phyloP scores from a whole-genome alignment of 2,113 vertebrate species.

The Gorsachius goisagi region DNA sequence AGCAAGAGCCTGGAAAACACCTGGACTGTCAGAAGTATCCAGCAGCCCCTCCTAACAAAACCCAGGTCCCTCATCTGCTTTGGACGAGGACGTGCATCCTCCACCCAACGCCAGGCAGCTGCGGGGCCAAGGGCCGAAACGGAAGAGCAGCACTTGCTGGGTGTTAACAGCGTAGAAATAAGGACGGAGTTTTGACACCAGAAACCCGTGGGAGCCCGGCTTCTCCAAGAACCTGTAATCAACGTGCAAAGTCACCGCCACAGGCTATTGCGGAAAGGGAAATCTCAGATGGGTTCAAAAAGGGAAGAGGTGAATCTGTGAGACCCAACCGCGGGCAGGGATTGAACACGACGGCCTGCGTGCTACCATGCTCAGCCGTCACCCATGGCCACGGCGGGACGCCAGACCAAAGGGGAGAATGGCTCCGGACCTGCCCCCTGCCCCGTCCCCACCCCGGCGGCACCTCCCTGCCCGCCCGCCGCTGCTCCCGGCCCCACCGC shows the following conservation, averaged over 20 bases:
- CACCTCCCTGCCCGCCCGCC: background rate
- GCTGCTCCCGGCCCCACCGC: background rate
- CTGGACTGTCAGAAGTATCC: background rate
- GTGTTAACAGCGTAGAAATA: rapidly evolving
- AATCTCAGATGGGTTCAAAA: background rate
- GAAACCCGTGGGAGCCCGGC: background rate
- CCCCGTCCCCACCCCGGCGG: rapidly evolving
- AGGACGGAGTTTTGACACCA: background rate
- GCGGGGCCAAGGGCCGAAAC: background rate
- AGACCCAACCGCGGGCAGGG: rapidly evolving
- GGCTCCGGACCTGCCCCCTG: too few relatives aligned
- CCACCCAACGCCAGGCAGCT: background rate
- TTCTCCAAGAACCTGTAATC: background rate
- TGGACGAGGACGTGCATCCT: rapidly evolving
- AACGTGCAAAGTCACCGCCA: background rate
- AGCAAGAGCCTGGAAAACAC: background rate
- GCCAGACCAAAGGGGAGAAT: too few relatives aligned
- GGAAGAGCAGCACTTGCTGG: background rate
- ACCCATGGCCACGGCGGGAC: rapidly evolving
- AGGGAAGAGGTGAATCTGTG: background rate
- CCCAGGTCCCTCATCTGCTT: rapidly evolving
- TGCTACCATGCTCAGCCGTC: background rate
- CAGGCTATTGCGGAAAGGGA: rapidly evolving
- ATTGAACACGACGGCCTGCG: rapidly evolving
- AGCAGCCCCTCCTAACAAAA: background rate